These are phyloP conservation scores for Ichneumon xanthorius DNA, from an alignment of 2,888 invertebrate species.

Conservation along the genomic window DNA sequence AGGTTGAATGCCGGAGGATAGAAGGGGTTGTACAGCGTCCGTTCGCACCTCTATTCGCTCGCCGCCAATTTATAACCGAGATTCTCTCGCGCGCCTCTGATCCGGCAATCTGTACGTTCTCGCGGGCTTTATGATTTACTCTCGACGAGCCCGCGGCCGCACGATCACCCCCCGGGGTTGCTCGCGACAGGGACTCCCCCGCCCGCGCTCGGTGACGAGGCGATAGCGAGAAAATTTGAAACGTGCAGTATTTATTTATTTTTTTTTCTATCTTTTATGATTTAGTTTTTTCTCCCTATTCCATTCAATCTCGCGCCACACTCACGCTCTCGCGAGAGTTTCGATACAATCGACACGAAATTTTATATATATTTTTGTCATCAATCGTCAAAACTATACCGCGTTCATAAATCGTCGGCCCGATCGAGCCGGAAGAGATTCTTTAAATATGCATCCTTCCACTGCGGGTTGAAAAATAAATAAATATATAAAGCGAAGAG, in stretches of 20 bases:
- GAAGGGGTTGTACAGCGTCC: conserved; percentile 52
- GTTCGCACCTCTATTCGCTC: conserved; percentile 73
- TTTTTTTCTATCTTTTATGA: conserved; percentile 2
- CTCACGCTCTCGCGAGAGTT: not conserved
- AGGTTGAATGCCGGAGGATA: conserved; percentile 25
- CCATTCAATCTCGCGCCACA: not conserved
- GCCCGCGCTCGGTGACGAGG: not conserved
- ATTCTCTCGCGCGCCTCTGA: conserved; percentile 53
- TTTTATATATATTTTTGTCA: conserved; percentile 33
- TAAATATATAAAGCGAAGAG: not conserved
- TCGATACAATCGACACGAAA: conserved; percentile 2
- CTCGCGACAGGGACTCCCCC: conserved; percentile 2
- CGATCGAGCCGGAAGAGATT: conserved; percentile 3
- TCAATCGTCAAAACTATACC: conserved; percentile 31
- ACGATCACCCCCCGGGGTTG: conserved; percentile 12
- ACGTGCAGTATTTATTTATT: not conserved
- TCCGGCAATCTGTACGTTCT: conserved; percentile 66
- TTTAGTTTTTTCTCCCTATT: not conserved
- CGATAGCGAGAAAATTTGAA: conserved; percentile 37
- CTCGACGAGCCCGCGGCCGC: conserved; percentile 8
- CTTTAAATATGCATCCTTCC: conserved; percentile 26
- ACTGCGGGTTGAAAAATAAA: conserved; percentile 4
- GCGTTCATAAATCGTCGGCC: conserved; percentile 25
- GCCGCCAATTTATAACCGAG: conserved; percentile 76
- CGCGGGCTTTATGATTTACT: conserved; percentile 60